Conservation (phyloP, 2,113 vertebrate species). For the Istiophorus platypterus region DNA sequence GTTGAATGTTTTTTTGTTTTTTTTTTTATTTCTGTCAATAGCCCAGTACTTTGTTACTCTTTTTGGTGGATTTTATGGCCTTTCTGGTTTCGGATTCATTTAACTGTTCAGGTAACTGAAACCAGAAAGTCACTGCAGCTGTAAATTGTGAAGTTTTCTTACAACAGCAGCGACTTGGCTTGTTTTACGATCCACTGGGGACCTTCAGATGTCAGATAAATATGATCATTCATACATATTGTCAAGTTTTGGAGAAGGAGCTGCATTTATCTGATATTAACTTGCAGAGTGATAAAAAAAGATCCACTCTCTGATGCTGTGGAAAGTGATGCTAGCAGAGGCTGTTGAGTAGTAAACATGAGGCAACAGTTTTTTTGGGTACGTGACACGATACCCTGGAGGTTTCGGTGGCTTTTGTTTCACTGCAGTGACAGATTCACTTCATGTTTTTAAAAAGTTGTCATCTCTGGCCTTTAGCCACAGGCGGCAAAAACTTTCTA, state of each 20-base stretch:
- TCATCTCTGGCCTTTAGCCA: background rate
- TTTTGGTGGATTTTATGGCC: background rate
- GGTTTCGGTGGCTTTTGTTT: background rate
- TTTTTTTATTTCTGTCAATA: background rate
- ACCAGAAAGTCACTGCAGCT: background rate
- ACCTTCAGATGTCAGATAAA: slow-evolving; percentile 8
- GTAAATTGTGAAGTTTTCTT: background rate
- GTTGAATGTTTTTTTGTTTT: slow-evolving; percentile 5
- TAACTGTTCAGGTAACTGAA: background rate
- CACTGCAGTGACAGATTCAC: background rate
- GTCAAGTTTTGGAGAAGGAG: background rate
- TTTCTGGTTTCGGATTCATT: background rate
- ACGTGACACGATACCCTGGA: background rate
- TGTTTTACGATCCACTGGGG: background rate
- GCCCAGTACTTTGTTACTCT: background rate
- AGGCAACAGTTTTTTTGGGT: slow-evolving; percentile 34
- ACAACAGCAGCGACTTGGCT: background rate
- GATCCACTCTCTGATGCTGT: background rate
- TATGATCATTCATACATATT: background rate
- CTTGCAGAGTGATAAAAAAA: background rate
- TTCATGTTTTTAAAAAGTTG: background rate
- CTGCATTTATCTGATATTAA: slow-evolving; percentile 1
- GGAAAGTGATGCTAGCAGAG: slow-evolving; percentile 40
- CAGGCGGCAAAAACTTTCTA: background rate
- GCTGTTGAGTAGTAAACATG: slow-evolving; percentile 27